Percentiles rank a stretch among this genome's conserved stretches.
These are phyloP conservation scores for Dioctria linearis DNA, from an alignment of 2,888 invertebrate genomes.

Conservation along the genomic window DNA sequence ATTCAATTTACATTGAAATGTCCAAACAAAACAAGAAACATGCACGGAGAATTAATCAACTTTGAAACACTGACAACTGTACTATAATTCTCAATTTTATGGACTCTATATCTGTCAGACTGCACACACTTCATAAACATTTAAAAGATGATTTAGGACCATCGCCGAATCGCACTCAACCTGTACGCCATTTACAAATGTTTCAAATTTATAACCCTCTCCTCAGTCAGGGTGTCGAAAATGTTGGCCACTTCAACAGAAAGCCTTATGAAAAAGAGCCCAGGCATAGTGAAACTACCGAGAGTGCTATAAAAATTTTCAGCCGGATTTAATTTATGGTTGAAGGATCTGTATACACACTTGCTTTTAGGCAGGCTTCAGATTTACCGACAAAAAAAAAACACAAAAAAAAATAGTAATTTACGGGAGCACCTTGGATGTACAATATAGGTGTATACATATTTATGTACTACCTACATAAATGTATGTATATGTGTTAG, in stretches of 20 bases:
- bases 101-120: conserved; percentile 57
- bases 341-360: not conserved
- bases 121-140: conserved; percentile 58
- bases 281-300: conserved; percentile 35
- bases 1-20: conserved; percentile 20
- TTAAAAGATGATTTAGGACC: conserved; percentile 56
- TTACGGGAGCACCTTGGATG: conserved; percentile 27
- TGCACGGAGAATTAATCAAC: conserved; percentile 29
- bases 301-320: conserved; percentile 55
- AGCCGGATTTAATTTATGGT: conserved; percentile 55
- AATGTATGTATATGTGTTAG: too few species aligned
- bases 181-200: conserved; percentile 57
- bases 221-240: conserved; percentile 51
- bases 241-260: conserved; percentile 39
- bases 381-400: conserved; percentile 33
- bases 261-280: conserved; percentile 3
- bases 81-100: conserved; percentile 57
- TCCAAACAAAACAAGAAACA: conserved; percentile 9
- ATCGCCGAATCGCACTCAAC: conserved; percentile 51
- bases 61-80: conserved; percentile 35
- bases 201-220: conserved; percentile 56
- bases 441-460: conserved; percentile 2
- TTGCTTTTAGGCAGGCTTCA: not conserved
- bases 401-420: conserved; percentile 30
- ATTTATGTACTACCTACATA: not conserved